Percentiles rank a stretch among this genome's conserved stretches.
These are phyloP conservation scores for Decapterus maruadsi DNA, from an alignment of 2,797 vertebrate genomes.

Conservation along the genomic window DNA sequence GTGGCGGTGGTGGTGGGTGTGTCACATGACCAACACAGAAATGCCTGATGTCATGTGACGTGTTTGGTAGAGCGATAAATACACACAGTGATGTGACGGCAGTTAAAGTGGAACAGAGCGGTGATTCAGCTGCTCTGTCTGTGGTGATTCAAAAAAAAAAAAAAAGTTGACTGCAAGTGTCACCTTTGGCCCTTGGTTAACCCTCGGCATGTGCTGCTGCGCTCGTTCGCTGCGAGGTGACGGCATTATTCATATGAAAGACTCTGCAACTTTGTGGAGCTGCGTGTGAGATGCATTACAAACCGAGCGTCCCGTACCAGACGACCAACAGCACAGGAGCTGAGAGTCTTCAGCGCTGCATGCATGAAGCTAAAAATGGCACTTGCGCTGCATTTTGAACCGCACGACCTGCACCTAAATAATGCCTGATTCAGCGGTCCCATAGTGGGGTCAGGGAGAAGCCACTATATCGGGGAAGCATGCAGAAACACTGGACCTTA, in stretches of 20 bases:
- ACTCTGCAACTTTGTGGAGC: constrained; percentile 14
- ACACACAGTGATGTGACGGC: constrained; percentile 82
- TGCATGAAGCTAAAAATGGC: constrained; percentile 2
- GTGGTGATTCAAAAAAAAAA: constrained; percentile 16
- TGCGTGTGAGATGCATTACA: constrained; percentile 2
- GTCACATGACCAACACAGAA: constrained; percentile 89
- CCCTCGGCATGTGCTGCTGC: constrained; percentile 30
- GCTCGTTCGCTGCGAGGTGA: constrained; percentile 24
- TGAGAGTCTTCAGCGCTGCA: neutral
- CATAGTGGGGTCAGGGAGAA: constrained; percentile 56
- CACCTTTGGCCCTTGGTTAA: constrained; percentile 66
- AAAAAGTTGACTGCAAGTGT: constrained; percentile 44
- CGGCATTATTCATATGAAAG: constrained; percentile 13
- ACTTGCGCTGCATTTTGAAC: constrained; percentile 22
- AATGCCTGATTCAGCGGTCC: constrained; percentile 68
- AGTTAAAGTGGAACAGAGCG: constrained; percentile 54
- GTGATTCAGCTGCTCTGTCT: constrained; percentile 51
- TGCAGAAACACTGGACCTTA: constrained; percentile 72
- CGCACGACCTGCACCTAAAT: constrained; percentile 31
- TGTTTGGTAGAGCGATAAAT: constrained; percentile 83
- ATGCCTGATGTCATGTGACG: constrained; percentile 90
- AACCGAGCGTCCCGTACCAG: neutral
- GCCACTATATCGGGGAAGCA: constrained; percentile 64
- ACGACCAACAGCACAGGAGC: neutral
- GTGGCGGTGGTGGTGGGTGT: no score